Percentiles rank a stretch among this genome's conserved stretches.
These are phyloP conservation scores for Acropora yongei DNA, from an alignment of 64 coral and sea anemone genomes.

Conservation along the genomic window DNA sequence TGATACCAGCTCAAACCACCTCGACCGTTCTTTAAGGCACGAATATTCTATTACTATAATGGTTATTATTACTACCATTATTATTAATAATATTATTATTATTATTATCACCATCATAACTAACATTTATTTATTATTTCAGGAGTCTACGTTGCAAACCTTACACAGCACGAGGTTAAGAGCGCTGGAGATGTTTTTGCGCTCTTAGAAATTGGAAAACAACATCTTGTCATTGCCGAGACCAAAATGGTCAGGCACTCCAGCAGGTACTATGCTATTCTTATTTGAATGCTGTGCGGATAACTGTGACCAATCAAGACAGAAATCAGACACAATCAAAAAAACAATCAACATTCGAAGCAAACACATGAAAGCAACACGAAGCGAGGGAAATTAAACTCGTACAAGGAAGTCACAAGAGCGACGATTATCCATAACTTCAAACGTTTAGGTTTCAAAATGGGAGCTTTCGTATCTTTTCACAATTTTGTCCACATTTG, in stretches of 20 bases:
- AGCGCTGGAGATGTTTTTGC: constrained; percentile 84
- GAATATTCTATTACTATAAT: no score
- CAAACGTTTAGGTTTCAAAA: no score
- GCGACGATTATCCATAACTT: no score
- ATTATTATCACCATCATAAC: no score
- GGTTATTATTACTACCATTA: no score
- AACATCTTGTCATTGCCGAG: constrained; percentile 91
- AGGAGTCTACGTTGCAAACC: constrained; percentile 92
- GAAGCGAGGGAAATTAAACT: no score
- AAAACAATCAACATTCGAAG: neutral
- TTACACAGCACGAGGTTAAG: constrained; percentile 86
- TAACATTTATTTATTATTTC: neutral
- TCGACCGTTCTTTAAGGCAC: no score
- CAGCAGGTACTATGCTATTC: constrained; percentile 65
- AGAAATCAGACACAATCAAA: no score
- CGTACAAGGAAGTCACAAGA: no score
- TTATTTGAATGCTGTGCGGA: neutral
- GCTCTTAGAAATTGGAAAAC: constrained; percentile 87
- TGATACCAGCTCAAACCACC: no score
- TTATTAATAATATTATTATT: neutral
- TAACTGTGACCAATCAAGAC: no score
- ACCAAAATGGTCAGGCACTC: constrained; percentile 96
- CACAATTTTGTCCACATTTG: neutral
- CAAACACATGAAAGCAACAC: neutral
- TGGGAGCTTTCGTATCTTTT: no score